Base-by-base conservation (phyloP, 2,888 invertebrate genomes). In the Drosophila kambysellisi region DNA sequence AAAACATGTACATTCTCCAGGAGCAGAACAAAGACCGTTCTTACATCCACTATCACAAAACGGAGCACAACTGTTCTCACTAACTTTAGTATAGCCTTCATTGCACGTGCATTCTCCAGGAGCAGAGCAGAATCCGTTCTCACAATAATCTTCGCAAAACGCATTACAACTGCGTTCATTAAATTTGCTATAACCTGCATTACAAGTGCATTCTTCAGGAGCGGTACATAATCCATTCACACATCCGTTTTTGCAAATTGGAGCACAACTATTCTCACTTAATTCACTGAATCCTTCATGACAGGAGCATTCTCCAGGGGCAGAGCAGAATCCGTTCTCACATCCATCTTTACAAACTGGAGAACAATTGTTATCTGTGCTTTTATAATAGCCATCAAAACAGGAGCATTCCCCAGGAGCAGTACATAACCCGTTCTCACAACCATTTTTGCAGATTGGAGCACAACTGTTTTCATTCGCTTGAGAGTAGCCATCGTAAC, bases 21-120 rank as follows among this genome's bases (percentile, higher is more conserved):
- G 76, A 0, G 48, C 61, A 17, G 15, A 43, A 4, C 76, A 77
- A 8, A 35, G 33, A 15, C 79, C 79, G 8, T 79, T 79, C 37
- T 41, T 9, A 35, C 78, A 78, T 2, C 48, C 73, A 3, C 15
- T 25, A 0, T 35, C 6, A n/a, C 74, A 74, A 0, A 74, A 6
- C n/a, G 74, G 74, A 5, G 29, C 2, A 46, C 75, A 76, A 4
- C 53, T 74, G 20, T 57, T 70, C 41, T 60, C 63, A 50, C 4
- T 60, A 0, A 37, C 32, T 17, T 53, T 17, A 0, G 11, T 32
- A 17, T 37, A 75, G 4, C 76, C 76, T 3, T 67, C 46, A 0
- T 51, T 3, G 2, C 76, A 76, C 0, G 59, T 11, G 39, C 76
- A 76, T 4, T 43, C 4, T 12, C 43, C 63, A 0, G 76, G 76